Evolutionary conservation across 2,113 vertebrate species (phyloP).

Genomic region (Heteronetta atricapilla): DNA sequence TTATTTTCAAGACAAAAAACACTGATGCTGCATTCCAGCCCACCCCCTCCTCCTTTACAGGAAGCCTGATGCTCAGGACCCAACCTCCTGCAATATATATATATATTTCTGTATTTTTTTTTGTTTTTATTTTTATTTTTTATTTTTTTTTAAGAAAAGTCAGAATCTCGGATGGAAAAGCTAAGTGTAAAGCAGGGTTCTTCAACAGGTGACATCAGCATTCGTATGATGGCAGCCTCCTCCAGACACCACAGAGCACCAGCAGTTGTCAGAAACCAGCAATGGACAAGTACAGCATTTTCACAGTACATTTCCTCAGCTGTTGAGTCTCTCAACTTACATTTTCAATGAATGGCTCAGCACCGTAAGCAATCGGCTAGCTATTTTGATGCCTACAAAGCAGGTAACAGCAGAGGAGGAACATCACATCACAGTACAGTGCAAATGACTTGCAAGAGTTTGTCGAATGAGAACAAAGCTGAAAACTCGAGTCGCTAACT

Average conservation of each 20-base stretch:
- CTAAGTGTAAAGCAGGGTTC: conserved; percentile 62
- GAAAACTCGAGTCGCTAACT: background rate
- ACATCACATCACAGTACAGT: conserved; percentile 39
- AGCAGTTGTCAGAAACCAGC: conserved; percentile 38
- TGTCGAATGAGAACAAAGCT: background rate
- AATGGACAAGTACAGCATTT: conserved; percentile 43
- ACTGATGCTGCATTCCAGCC: conserved; percentile 52
- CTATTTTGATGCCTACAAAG: conserved; percentile 52
- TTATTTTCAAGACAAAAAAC: conserved; percentile 75
- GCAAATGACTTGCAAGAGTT: conserved; percentile 7
- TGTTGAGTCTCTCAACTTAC: conserved; percentile 42
- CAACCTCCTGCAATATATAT: conserved; percentile 41
- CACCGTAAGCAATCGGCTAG: conserved; percentile 17
- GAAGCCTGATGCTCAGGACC: conserved; percentile 54
- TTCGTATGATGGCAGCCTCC: conserved; percentile 54
- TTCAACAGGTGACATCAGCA: conserved; percentile 50
- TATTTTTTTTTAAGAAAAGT: background rate
- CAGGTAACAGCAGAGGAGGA: conserved; percentile 58
- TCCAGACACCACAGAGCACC: conserved; percentile 67
- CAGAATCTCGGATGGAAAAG: conserved; percentile 56
- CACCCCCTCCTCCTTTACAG: conserved; percentile 25
- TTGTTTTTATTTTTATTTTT: background rate
- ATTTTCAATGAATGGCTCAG: conserved; percentile 28
- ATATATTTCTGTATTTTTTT: background rate
- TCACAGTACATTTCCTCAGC: conserved; percentile 51